Base-by-base conservation (phyloP, 2,888 invertebrate genomes). In the Chloroclysta siterata region DNA sequence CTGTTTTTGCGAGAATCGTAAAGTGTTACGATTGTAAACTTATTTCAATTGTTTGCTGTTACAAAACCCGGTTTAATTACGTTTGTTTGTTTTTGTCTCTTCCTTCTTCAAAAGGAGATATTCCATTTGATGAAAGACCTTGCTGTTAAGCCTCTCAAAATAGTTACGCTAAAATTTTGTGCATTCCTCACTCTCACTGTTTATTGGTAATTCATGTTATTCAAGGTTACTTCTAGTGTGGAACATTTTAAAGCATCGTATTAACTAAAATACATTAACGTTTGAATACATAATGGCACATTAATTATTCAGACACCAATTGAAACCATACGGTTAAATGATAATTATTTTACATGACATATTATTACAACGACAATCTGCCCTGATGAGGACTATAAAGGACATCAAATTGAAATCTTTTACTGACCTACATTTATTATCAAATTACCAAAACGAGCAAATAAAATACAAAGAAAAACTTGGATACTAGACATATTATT, bases 181-280 rank as follows among this genome's bases (percentile, higher is more conserved):
- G 56, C 11, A 50, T 47, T 57, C 63, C 53, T 63, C 15, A 17
- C 10, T 17, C 17, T 4, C 10, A 46, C 3, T 8, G n/a, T 7
- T 33, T 50, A n/a, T n/a, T 33, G 33, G 7, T 33, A 33, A 28
- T n/a, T 48, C 15, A 28, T 48, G 22, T 33, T 50, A 50, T 55
- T 55, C 61, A 52, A 61, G 61, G 61, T 46, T 51, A 51, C 61
- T 46, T 33, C 46, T 39, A 41, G 46, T 33, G 41, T 60, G 28
- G 28, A 39, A 53, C 33, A 8, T 47, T 39, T 47, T 53, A 15
- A 22, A 53, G 46, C 28, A 48, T 48, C 0, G 36, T 44, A 46
- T 53, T 44, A 28, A 33, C 42, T 51, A 46, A 36, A 46, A 46
- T 59, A 56, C 13, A 56, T 39, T 56, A 41, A 33, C 15, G 7